Percentiles rank a stretch among this genome's conserved stretches.
Conservation (phyloP, 1,140 invertebrate species). For the Diplogasteroides magnus region DNA sequence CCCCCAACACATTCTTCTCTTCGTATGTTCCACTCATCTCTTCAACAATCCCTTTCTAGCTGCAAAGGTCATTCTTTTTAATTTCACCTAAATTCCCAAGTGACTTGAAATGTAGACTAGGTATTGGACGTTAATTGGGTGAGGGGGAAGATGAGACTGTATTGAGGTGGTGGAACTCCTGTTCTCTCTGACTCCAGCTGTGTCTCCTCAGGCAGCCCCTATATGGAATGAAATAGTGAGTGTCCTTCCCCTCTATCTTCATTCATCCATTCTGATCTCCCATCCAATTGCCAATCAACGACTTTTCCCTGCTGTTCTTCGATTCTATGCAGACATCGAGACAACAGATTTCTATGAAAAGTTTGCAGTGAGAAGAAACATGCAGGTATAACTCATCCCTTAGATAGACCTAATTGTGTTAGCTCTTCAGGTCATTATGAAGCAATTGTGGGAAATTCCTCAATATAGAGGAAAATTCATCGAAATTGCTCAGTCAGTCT, state of each 20-base stretch:
- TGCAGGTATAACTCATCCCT: too few relatives aligned
- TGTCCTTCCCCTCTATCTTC: slow-evolving; percentile 62
- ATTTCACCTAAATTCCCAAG: slow-evolving; percentile 1
- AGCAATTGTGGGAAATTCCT: slow-evolving; percentile 62
- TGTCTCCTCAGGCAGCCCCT: not conserved
- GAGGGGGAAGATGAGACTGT: too few relatives aligned
- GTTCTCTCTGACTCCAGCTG: slow-evolving; percentile 79
- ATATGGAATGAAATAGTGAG: not conserved
- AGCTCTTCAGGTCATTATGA: slow-evolving; percentile 90
- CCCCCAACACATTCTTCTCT: slow-evolving; percentile 78
- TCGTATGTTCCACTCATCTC: slow-evolving; percentile 80
- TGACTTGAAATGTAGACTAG: too few relatives aligned
- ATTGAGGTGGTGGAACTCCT: slow-evolving; percentile 72
- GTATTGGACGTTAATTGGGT: too few relatives aligned
- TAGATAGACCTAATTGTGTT: too few relatives aligned
- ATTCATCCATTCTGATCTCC: slow-evolving; percentile 69
- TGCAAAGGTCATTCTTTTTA: slow-evolving; percentile 66
- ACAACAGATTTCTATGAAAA: slow-evolving; percentile 98
- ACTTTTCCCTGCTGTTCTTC: slow-evolving; percentile 83
- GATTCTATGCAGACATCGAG: slow-evolving; percentile 95
- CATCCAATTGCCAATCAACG: slow-evolving; percentile 76
- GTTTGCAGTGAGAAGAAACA: slow-evolving; percentile 94
- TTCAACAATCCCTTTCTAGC: slow-evolving; percentile 92
- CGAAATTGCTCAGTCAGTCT: slow-evolving; percentile 60
- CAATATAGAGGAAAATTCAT: slow-evolving; percentile 60